Percentiles rank a stretch among this genome's conserved stretches.
These are phyloP conservation scores for Procambarus clarkii DNA, from an alignment of 1,140 invertebrate genomes.

Conservation along the genomic window DNA sequence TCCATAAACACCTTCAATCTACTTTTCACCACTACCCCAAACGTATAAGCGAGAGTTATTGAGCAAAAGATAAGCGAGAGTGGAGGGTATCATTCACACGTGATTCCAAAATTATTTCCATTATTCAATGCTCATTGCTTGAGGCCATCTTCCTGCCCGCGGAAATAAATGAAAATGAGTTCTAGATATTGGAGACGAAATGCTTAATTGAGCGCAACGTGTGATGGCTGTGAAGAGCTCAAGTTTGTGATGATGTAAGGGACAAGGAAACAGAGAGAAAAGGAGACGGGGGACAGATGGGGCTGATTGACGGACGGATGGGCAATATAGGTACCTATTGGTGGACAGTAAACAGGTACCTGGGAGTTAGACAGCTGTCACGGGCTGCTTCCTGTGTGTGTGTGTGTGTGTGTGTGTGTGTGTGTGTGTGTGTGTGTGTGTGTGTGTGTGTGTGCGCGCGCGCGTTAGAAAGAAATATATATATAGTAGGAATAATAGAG, in stretches of 20 bases:
- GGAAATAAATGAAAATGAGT: slow-evolving; percentile 24
- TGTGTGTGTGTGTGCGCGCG: too few relatives aligned
- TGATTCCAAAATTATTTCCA: slow-evolving; percentile 15
- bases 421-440: too few relatives aligned
- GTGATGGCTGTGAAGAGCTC: neutral
- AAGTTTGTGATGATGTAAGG: neutral
- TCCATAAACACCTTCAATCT: neutral
- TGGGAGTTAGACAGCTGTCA: too few relatives aligned
- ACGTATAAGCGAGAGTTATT: neutral
- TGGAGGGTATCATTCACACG: neutral
- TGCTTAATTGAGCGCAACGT: slow-evolving; percentile 5
- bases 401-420: too few relatives aligned
- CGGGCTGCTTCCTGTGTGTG: too few relatives aligned
- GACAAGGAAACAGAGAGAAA: neutral
- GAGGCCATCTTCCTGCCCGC: neutral
- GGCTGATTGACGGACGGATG: neutral
- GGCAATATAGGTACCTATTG: too few relatives aligned
- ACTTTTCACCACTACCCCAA: neutral
- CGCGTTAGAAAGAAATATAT: too few relatives aligned
- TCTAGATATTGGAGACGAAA: neutral
- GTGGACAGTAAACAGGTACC: too few relatives aligned
- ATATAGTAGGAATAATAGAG: too few relatives aligned
- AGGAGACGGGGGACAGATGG: neutral
- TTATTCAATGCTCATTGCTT: slow-evolving; percentile 26
- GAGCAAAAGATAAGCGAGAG: neutral